These are phyloP conservation scores for Conomelus anceps DNA, from an alignment of 2,888 invertebrate species.

Conservation along the genomic window DNA sequence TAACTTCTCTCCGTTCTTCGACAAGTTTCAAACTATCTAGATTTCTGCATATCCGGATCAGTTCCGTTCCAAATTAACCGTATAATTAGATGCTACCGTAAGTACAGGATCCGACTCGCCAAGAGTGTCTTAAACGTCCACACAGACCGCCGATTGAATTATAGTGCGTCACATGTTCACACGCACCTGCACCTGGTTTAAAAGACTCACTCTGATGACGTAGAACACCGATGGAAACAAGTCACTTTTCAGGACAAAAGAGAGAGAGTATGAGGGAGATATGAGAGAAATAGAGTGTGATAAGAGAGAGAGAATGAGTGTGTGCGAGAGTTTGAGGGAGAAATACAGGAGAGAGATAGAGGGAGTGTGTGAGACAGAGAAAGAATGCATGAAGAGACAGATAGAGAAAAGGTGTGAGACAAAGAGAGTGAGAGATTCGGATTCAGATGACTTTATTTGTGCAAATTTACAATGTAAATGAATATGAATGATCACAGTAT, in stretches of 20 bases:
- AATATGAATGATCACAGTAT: too few species aligned
- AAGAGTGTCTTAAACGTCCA: too few species aligned
- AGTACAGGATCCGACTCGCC: background rate
- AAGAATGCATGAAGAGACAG: too few species aligned
- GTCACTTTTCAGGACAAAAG: background rate
- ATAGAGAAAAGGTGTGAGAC: background rate
- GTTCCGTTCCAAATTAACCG: background rate
- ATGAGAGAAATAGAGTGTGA: background rate
- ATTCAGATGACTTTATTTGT: too few species aligned
- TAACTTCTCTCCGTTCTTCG: too few species aligned
- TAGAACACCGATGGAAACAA: background rate
- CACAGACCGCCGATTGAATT: background rate
- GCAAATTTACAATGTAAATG: too few species aligned
- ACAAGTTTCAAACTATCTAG: too few species aligned
- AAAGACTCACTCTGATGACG: background rate
- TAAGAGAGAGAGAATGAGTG: too few species aligned
- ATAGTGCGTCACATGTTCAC: background rate
- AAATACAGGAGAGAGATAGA: background rate
- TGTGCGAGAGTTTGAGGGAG: too few species aligned
- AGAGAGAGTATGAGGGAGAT: background rate
- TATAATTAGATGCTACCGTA: background rate
- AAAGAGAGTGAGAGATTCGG: background rate
- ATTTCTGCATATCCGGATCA: background rate
- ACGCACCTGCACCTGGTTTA: background rate
- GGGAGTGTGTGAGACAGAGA: background rate